A percentile compares a stretch with the other conserved stretches of the same genome.
phyloP scores from a whole-genome alignment of 1,140 invertebrate genomes.

The Zaprionus nigranus region DNA sequence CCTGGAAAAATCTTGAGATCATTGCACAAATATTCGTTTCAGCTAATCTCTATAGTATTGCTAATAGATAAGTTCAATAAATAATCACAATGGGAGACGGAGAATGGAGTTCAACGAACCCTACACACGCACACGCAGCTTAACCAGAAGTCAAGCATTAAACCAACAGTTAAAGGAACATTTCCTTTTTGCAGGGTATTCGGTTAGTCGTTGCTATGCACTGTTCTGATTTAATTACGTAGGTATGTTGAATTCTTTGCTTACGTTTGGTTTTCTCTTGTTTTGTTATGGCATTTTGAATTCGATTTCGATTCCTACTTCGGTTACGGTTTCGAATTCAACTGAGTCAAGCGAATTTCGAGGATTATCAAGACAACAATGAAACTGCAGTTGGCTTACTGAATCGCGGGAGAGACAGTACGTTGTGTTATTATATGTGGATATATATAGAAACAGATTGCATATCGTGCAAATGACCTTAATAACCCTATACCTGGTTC shows the following conservation, averaged over 20 bases:
- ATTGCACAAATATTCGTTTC: neutral
- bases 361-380: slow-evolving; percentile 6
- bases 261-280: neutral
- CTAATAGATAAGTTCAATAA: slow-evolving; percentile 15
- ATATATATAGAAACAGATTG: slow-evolving; percentile 8
- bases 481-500: neutral
- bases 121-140: neutral
- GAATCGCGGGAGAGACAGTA: slow-evolving; percentile 3
- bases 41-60: slow-evolving; percentile 5
- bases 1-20: neutral
- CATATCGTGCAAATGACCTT: slow-evolving; percentile 39
- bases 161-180: neutral
- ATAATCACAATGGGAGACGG: neutral
- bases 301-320: neutral
- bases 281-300: neutral
- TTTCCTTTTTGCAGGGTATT: slow-evolving; percentile 1
- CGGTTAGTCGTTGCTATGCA: neutral
- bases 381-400: slow-evolving; percentile 6
- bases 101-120: slow-evolving; percentile 8
- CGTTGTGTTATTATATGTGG: neutral
- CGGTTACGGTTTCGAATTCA: slow-evolving; percentile 36
- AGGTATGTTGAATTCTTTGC: neutral
- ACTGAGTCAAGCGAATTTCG: slow-evolving; percentile 9
- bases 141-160: neutral
- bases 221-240: neutral